These are phyloP conservation scores for Xenentodon cancila DNA, from an alignment of 2,797 vertebrate genomes.

Conservation along the genomic window DNA sequence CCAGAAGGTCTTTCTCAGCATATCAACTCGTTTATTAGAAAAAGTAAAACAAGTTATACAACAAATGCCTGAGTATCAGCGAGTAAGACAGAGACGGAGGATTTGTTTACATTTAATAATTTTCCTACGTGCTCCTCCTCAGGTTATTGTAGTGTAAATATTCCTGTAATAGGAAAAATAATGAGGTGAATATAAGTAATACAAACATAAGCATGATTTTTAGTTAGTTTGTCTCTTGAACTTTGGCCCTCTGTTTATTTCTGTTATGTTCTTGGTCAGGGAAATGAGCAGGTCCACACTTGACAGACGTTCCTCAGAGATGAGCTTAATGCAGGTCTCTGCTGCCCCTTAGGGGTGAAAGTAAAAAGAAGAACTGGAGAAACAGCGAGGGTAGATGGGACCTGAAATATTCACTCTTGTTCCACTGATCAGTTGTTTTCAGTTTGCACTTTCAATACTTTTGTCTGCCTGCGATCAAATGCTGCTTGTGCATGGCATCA, in stretches of 20 bases:
- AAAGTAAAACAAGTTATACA: constrained; percentile 47
- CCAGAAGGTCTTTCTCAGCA: constrained; percentile 57
- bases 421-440: constrained; percentile 9
- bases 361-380: constrained; percentile 1
- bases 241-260: constrained; percentile 55
- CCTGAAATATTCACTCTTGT: constrained; percentile 12
- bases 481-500: no score
- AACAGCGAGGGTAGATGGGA: neutral
- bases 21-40: constrained; percentile 72
- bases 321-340: constrained; percentile 67
- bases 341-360: constrained; percentile 80
- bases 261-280: constrained; percentile 24
- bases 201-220: constrained; percentile 21
- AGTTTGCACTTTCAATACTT: constrained; percentile 14
- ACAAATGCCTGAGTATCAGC: constrained; percentile 19
- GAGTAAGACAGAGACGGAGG: neutral
- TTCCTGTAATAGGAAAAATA: neutral
- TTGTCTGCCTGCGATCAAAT: constrained; percentile 10
- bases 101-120: constrained; percentile 7
- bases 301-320: constrained; percentile 37
- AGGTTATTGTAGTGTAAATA: constrained; percentile 1
- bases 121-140: constrained; percentile 7
- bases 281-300: constrained; percentile 31
- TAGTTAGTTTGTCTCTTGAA: constrained; percentile 33
- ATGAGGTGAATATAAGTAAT: neutral